Evolutionary conservation across 1,140 invertebrate species (phyloP).

Genomic region (Melipona quadrifasciata): DNA sequence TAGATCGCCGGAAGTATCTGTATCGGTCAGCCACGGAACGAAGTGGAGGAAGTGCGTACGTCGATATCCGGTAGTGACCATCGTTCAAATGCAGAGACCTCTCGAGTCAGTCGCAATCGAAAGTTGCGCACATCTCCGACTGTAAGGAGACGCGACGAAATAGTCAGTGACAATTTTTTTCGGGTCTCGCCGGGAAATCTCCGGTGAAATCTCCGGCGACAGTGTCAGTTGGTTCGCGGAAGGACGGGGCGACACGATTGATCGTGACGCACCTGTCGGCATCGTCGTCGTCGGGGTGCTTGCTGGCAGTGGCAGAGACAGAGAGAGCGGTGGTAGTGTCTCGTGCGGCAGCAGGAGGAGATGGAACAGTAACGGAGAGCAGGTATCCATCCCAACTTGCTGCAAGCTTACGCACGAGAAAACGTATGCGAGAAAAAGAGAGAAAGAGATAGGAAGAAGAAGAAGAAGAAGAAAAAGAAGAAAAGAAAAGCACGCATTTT

Average conservation of each 20-base stretch:
- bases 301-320: conserved; percentile 25
- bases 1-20: background rate
- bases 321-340: conserved; percentile 13
- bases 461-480: background rate
- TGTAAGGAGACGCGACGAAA: background rate
- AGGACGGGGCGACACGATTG: background rate
- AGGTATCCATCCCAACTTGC: conserved; percentile 8
- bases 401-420: conserved; percentile 12
- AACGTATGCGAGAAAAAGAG: background rate
- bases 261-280: conserved; percentile 68
- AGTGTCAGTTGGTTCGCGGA: background rate
- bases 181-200: background rate
- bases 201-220: background rate
- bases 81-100: background rate
- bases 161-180: background rate
- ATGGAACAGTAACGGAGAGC: conserved; percentile 23
- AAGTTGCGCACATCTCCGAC: background rate
- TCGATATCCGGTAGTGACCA: background rate
- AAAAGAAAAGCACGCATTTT: background rate
- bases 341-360: background rate
- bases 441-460: background rate
- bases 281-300: conserved; percentile 33
- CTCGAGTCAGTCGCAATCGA: background rate
- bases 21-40: background rate
- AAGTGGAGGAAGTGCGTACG: background rate